These are phyloP conservation scores for Argyresthia goedartella DNA, from an alignment of 2,888 invertebrate genomes.

Conservation along the genomic window DNA sequence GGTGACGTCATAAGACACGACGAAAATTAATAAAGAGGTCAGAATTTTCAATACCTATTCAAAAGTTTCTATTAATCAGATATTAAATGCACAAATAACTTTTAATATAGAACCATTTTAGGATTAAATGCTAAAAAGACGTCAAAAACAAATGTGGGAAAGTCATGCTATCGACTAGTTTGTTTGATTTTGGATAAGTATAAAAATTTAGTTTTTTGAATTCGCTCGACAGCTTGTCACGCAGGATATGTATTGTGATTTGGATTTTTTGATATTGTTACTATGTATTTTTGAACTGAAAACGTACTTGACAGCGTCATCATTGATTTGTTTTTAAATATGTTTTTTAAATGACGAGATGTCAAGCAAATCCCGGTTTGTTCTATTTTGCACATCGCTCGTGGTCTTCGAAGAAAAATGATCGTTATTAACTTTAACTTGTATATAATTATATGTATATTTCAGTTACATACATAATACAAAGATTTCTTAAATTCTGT, in stretches of 20 bases:
- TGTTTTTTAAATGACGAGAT: neutral
- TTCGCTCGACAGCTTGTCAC: conserved; percentile 54
- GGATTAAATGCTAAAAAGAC: conserved; percentile 57
- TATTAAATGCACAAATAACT: conserved; percentile 53
- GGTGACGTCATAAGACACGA: conserved; percentile 31
- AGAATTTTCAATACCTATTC: conserved; percentile 22
- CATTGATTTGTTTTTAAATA: no score
- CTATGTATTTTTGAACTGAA: neutral
- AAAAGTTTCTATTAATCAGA: conserved; percentile 36
- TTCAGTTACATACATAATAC: conserved; percentile 67
- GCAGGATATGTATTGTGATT: conserved; percentile 57
- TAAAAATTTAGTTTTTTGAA: conserved; percentile 54
- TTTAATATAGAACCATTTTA: conserved; percentile 30
- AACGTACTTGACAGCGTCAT: neutral
- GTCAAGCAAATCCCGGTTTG: conserved; percentile 4
- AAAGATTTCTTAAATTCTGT: conserved; percentile 65
- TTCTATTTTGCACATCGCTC: conserved; percentile 47
- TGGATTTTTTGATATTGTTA: conserved; percentile 13
- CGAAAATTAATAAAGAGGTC: conserved; percentile 28
- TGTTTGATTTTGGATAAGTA: conserved; percentile 66
- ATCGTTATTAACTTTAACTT: conserved; percentile 60
- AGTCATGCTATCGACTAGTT: conserved; percentile 63
- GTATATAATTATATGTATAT: conserved; percentile 69
- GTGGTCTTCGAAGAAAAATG: conserved; percentile 62
- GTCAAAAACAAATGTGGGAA: conserved; percentile 56